These are phyloP conservation scores for Myripristis murdjan DNA, from an alignment of 2,797 vertebrate genomes.

Conservation along the genomic window DNA sequence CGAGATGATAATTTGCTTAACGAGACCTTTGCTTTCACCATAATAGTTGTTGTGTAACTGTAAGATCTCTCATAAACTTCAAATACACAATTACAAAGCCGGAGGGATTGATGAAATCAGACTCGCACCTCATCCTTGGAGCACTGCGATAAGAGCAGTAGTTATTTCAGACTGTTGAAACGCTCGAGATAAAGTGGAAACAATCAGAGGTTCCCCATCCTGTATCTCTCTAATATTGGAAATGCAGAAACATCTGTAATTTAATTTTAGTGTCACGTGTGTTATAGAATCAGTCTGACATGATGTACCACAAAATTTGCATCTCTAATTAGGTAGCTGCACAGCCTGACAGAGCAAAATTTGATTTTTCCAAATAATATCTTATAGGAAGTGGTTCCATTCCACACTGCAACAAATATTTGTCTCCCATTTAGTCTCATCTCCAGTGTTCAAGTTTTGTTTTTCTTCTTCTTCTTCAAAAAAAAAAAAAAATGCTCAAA, in stretches of 20 bases:
- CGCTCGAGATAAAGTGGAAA: background rate
- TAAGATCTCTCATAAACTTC: constrained; percentile 55
- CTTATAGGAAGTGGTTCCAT: background rate
- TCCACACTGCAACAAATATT: too few relatives aligned
- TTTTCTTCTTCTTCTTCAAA: too few relatives aligned
- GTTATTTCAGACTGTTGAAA: constrained; percentile 43
- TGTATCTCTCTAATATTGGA: background rate
- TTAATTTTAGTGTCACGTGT: background rate
- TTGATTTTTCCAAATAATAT: background rate
- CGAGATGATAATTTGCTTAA: constrained; percentile 75
- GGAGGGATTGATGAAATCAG: constrained; percentile 62
- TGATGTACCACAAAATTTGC: background rate
- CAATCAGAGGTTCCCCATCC: background rate
- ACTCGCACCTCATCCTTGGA: constrained; percentile 59
- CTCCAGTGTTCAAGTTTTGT: too few relatives aligned
- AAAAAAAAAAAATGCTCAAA: too few relatives aligned
- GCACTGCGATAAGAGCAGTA: constrained; percentile 21
- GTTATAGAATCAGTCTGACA: background rate
- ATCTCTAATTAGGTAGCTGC: background rate
- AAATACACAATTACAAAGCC: constrained; percentile 64
- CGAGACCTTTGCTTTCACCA: constrained; percentile 69
- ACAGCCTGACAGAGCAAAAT: background rate
- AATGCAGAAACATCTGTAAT: background rate
- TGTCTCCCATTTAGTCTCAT: too few relatives aligned
- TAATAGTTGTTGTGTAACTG: constrained; percentile 68